Conservation (phyloP, 2,797 vertebrate genomes). For the Thamnophis elegans region DNA sequence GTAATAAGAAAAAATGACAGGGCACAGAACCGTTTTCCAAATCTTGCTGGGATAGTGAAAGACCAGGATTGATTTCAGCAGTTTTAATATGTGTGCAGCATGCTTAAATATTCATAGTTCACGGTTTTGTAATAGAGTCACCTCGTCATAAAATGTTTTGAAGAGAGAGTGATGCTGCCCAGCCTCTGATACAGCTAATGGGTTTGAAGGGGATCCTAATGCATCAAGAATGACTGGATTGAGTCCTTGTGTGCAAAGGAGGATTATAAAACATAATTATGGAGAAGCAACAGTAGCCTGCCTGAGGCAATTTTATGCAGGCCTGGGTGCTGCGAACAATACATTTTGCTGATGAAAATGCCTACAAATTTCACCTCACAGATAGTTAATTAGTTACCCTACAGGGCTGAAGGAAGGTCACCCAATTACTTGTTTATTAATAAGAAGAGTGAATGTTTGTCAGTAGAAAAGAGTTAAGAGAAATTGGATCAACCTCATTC, state of each 20-base stretch:
- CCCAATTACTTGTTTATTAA: not conserved
- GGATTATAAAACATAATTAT: slow-evolving; percentile 79
- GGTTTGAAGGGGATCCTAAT: slow-evolving; percentile 82
- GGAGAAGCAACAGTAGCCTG: slow-evolving; percentile 66
- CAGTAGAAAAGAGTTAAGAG: not conserved
- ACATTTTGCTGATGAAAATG: slow-evolving; percentile 68
- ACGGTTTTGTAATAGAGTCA: slow-evolving; percentile 60
- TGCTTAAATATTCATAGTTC: slow-evolving; percentile 73
- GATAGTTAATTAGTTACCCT: not conserved
- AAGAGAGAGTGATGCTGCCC: slow-evolving; percentile 68
- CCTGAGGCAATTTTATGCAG: slow-evolving; percentile 71
- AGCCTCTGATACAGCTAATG: slow-evolving; percentile 78
- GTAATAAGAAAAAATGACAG: slow-evolving; percentile 17
- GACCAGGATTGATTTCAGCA: slow-evolving; percentile 47
- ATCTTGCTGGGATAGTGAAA: slow-evolving; percentile 39
- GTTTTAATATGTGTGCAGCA: slow-evolving; percentile 48
- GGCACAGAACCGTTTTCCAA: slow-evolving; percentile 30
- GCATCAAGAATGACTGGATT: slow-evolving; percentile 72
- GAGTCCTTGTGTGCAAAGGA: slow-evolving; percentile 74
- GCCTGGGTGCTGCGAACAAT: slow-evolving; percentile 69
- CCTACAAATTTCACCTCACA: not conserved
- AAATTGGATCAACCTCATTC: not conserved
- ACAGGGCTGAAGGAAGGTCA: not conserved
- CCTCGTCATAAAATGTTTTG: slow-evolving; percentile 74
- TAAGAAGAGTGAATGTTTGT: not conserved